Percentiles rank a stretch among this genome's conserved stretches.
These are phyloP conservation scores for Cepaea nemoralis DNA, from an alignment of 1,140 invertebrate species.

Conservation along the genomic window DNA sequence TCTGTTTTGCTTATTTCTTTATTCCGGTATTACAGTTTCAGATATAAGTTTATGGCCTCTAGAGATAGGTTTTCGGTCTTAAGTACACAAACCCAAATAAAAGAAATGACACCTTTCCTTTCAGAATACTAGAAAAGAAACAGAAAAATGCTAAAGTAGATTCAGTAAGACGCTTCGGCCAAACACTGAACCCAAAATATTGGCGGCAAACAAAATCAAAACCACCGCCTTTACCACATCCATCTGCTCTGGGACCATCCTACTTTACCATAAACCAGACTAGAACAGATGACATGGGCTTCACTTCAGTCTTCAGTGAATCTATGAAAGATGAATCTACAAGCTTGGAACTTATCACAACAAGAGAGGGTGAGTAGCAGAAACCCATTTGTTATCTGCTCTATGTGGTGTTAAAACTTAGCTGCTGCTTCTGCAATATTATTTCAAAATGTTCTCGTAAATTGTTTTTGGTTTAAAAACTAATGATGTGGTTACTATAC, in stretches of 20 bases:
- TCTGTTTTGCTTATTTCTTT: no score
- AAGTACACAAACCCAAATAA: no score
- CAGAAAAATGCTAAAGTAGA: conserved; percentile 33
- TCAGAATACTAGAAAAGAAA: conserved; percentile 28
- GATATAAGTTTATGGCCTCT: no score
- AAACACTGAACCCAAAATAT: conserved; percentile 41
- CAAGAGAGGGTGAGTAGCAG: neutral
- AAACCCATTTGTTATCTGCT: neutral
- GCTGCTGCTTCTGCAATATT: neutral
- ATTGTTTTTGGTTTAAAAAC: neutral
- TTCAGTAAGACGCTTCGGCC: conserved; percentile 36
- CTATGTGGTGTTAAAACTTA: no score
- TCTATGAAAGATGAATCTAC: neutral
- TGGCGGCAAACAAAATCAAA: conserved; percentile 36
- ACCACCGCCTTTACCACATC: conserved; percentile 31
- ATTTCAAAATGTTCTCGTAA: neutral
- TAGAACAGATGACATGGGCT: neutral
- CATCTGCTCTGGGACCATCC: conserved; percentile 29
- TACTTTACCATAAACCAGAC: conserved; percentile 1
- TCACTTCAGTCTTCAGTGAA: neutral
- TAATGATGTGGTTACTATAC: no score
- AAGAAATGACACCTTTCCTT: neutral
- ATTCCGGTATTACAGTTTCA: no score
- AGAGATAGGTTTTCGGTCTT: no score
- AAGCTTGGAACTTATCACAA: neutral